Conservation (phyloP, 2,797 vertebrate genomes). For the Halcyon chelicuti region DNA sequence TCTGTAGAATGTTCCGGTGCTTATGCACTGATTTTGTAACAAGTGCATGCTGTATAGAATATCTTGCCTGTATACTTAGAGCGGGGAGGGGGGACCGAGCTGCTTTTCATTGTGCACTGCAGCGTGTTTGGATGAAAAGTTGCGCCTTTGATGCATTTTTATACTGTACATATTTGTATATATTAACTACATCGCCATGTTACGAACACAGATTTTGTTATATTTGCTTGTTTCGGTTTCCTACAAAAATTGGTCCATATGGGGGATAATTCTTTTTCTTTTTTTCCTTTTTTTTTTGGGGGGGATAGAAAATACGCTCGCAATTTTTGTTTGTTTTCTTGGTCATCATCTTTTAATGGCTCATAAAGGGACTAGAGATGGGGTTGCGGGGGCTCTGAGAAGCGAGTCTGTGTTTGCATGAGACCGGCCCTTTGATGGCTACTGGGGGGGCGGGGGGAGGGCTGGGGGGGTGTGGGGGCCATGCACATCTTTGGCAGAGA, state of each 20-base stretch:
- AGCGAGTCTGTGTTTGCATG: conserved; percentile 76
- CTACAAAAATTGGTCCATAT: conserved; percentile 61
- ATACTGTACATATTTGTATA: conserved; percentile 84
- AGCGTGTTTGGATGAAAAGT: conserved; percentile 70
- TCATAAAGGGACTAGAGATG: conserved; percentile 58
- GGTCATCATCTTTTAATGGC: conserved; percentile 68
- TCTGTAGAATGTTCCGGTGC: too few species aligned
- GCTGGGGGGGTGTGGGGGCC: conserved; percentile 27
- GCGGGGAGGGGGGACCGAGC: background rate
- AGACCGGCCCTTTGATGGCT: conserved; percentile 63
- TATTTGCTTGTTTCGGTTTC: conserved; percentile 78
- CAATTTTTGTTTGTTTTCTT: conserved; percentile 61
- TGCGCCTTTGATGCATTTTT: conserved; percentile 76
- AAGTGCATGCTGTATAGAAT: too few species aligned
- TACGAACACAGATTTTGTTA: conserved; percentile 81
- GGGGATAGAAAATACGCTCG: conserved; percentile 42
- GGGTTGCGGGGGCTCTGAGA: background rate
- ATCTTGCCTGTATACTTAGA: too few species aligned
- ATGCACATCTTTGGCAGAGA: too few species aligned
- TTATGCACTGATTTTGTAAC: too few species aligned
- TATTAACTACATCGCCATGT: conserved; percentile 76
- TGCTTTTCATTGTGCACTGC: conserved; percentile 46
- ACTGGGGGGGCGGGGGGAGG: background rate
- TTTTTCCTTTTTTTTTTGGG: background rate
- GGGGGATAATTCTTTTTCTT: conserved; percentile 42